phyloP scores from a whole-genome alignment of 2,797 vertebrate species.

The Cyclopterus lumpus region DNA sequence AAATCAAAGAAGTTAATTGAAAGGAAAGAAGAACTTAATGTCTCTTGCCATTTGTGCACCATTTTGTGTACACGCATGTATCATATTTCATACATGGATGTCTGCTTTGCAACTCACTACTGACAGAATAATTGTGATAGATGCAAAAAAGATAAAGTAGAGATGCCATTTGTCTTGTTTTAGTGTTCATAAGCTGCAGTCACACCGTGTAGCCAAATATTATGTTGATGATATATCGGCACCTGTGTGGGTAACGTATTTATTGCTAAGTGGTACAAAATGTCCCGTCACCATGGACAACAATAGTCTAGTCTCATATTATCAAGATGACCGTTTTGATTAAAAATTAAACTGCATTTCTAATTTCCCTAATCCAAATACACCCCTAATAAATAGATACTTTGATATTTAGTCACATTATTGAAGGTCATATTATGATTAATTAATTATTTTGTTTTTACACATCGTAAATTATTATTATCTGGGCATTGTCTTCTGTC shows the following conservation, averaged over 20 bases:
- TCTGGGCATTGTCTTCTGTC: neutral
- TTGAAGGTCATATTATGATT: neutral
- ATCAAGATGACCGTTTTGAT: neutral
- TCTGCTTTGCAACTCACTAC: neutral
- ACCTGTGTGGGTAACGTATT: neutral
- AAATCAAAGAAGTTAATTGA: neutral
- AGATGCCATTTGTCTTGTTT: neutral
- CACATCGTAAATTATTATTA: neutral
- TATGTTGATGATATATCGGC: neutral
- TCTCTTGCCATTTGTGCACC: neutral
- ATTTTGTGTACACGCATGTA: neutral
- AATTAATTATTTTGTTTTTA: neutral
- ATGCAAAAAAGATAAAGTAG: neutral
- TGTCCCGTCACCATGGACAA: neutral
- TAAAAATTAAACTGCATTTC: neutral
- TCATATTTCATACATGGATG: slow-evolving; percentile 1
- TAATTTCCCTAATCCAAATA: neutral
- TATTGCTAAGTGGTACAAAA: neutral
- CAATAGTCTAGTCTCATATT: neutral
- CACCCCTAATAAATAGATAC: neutral
- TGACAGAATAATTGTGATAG: neutral
- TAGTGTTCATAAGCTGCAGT: neutral
- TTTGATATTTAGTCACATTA: neutral
- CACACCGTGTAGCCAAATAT: neutral
- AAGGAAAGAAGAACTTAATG: neutral